Conservation (phyloP, 2,797 vertebrate genomes). For the Alosa sapidissima region DNA sequence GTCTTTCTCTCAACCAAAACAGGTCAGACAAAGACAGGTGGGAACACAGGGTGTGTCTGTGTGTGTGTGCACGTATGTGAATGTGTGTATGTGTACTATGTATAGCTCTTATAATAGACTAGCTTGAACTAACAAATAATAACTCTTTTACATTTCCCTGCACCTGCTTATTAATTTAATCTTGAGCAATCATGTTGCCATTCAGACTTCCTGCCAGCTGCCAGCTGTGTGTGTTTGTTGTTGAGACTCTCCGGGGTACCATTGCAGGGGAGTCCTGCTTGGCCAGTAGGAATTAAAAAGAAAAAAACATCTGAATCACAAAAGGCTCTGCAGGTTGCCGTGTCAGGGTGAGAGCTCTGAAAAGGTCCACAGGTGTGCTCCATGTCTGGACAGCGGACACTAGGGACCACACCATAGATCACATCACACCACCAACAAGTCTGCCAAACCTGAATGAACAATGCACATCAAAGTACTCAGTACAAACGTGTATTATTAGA, state of each 20-base stretch:
- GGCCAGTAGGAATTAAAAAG: constrained; percentile 9
- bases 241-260: neutral
- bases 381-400: no score
- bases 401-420: no score
- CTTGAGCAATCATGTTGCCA: neutral
- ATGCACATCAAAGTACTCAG: no score
- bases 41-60: neutral
- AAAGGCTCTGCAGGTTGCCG: no score
- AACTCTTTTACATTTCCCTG: neutral
- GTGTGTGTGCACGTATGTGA: neutral
- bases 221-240: constrained; percentile 45
- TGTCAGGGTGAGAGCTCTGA: neutral
- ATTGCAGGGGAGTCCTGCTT: no score
- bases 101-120: neutral
- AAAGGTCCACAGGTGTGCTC: neutral
- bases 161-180: neutral
- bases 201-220: neutral
- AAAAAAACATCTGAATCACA: neutral
- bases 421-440: no score
- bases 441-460: no score
- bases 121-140: neutral
- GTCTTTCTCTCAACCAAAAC: neutral
- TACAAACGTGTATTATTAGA: no score
- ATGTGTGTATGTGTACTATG: neutral
- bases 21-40: constrained; percentile 19